These are phyloP conservation scores for Cyanoderma ruficeps DNA, from an alignment of 2,113 vertebrate species.

Conservation along the genomic window DNA sequence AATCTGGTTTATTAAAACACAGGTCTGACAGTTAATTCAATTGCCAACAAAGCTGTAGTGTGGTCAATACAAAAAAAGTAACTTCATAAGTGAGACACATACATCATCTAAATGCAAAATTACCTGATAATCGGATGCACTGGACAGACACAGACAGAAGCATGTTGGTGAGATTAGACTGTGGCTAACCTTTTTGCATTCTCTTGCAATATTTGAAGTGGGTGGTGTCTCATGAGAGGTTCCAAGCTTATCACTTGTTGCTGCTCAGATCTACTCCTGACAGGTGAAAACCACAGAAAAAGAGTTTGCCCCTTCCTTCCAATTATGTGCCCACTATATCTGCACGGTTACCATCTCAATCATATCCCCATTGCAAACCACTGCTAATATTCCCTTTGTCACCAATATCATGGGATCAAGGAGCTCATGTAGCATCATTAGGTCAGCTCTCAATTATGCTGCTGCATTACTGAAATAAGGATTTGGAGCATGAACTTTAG, in stretches of 20 bases:
- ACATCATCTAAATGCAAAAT: background rate
- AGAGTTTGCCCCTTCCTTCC: background rate
- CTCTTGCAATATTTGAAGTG: background rate
- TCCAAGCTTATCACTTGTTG: background rate
- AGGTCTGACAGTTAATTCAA: slow-evolving; percentile 1
- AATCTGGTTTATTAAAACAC: slow-evolving; percentile 48
- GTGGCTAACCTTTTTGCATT: background rate
- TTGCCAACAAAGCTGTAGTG: background rate
- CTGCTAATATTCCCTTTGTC: background rate
- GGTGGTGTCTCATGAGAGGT: background rate
- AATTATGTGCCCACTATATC: accelerated
- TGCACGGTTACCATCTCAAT: background rate
- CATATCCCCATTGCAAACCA: background rate
- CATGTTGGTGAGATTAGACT: background rate
- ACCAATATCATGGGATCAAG: background rate
- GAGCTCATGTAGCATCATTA: background rate
- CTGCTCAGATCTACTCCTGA: background rate
- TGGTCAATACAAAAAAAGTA: background rate
- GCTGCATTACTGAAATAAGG: background rate
- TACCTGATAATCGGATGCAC: background rate
- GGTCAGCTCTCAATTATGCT: background rate
- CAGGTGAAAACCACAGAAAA: background rate
- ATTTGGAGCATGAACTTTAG: background rate
- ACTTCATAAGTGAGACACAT: background rate
- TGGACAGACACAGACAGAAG: background rate